Evolutionary conservation across 1,140 invertebrate species (phyloP), one percentile per base, ranked within the genome.

Genomic region (Mizuhopecten yessoensis): DNA sequence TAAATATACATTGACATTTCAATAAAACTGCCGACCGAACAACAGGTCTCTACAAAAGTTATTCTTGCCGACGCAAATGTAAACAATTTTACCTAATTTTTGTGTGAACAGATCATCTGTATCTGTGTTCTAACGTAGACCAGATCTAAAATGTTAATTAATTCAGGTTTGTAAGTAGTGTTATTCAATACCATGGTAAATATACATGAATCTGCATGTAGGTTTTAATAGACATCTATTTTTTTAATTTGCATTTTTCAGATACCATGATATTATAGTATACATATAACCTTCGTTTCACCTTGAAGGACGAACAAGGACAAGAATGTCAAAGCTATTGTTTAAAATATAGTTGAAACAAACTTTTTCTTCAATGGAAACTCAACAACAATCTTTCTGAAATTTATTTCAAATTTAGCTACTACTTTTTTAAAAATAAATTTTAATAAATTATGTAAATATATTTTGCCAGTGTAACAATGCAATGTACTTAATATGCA

Each of bases 401-500:
- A 57, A 75, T 75, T 29, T 29, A 75, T 75, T 75, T 75, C n/a
- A 75, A 75, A 75, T 75, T 75, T 17, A 29, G n/a, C 29, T 29
- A 75, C 15, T 75, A 75, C n/a, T 75, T 75, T 29, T 75, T 75
- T 75, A 17, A n/a, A 75, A 75, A 75, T 75, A 75, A 75, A 75
- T 75, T 75, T 75, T n/a, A 75, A 75, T 75, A 75, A 75, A 75
- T 75, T 75, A 75, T 75, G 57, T n/a, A 75, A 75, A 75, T 75
- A 29, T 23, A 75, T 9, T 75, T 75, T 75, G 57, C 45, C 45
- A 20, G 45, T 75, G 29, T n/a, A 2, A 45, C 42, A 45, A 45
- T n/a, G 13, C 36, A 39, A 39, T 39, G 36, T 39, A 39, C 9
- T 45, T 45, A 45, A 45, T 5, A 39, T 39, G 13, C 13, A 13